Conservation (phyloP, 2,888 invertebrate genomes). For the Autographa gamma region DNA sequence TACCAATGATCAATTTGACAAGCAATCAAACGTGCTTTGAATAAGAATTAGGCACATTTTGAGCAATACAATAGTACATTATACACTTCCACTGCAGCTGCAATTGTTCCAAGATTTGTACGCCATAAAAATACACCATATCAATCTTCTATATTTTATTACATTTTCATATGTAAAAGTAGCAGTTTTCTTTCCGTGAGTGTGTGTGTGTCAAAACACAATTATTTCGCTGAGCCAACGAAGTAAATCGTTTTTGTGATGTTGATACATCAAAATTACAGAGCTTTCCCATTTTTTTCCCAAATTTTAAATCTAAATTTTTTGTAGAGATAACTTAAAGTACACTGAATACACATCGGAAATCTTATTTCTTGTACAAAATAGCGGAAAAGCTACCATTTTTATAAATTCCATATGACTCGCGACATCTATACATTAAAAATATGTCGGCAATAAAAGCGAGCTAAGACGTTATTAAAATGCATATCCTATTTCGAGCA, state of each 20-base stretch:
- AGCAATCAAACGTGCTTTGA: conserved; percentile 10
- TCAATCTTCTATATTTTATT: too few relatives aligned
- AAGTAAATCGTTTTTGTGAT: too few relatives aligned
- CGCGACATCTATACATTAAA: conserved; percentile 52
- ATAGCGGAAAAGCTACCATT: conserved; percentile 27
- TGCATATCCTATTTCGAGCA: conserved; percentile 61
- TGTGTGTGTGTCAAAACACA: too few relatives aligned
- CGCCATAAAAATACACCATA: conserved; percentile 15
- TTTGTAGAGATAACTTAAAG: not conserved
- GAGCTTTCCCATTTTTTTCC: too few relatives aligned
- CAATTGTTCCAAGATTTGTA: conserved; percentile 27
- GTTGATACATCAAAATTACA: too few relatives aligned
- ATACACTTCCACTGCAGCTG: conserved; percentile 18
- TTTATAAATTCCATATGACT: conserved; percentile 39
- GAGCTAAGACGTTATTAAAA: conserved; percentile 62
- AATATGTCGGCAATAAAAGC: conserved; percentile 56
- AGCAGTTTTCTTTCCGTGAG: too few relatives aligned
- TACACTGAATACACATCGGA: not conserved
- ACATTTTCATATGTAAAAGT: too few relatives aligned
- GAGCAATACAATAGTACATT: conserved; percentile 29
- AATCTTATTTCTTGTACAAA: conserved; percentile 16
- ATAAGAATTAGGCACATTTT: conserved; percentile 22
- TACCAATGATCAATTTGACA: conserved; percentile 13
- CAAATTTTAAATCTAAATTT: too few relatives aligned
- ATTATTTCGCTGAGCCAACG: too few relatives aligned